Conservation (phyloP, 2,113 vertebrate genomes). For the Alectura lathami region DNA sequence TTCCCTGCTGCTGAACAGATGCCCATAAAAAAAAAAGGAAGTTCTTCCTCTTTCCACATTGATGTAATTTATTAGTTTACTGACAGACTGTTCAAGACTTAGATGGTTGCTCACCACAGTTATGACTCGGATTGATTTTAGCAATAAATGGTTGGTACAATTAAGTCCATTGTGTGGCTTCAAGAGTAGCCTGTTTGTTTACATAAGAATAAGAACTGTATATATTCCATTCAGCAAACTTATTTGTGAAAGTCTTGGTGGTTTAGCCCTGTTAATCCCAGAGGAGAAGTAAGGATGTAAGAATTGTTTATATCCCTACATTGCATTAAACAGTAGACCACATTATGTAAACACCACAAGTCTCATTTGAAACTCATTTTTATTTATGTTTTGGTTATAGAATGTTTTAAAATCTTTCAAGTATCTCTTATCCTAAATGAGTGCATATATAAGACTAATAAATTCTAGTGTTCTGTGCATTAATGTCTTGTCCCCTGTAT, state of each 20-base stretch:
- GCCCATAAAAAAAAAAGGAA: slow-evolving; percentile 22
- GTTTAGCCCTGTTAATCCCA: slow-evolving; percentile 11
- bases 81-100: slow-evolving; percentile 72
- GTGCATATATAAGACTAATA: neutral
- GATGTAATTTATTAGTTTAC: slow-evolving; percentile 74
- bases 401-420: slow-evolving; percentile 5
- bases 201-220: slow-evolving; percentile 60
- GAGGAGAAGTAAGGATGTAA: slow-evolving; percentile 31
- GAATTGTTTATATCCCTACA: slow-evolving; percentile 18
- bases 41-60: slow-evolving; percentile 6
- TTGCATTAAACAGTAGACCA: neutral
- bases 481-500: neutral
- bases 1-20: slow-evolving; percentile 43
- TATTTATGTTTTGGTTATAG: neutral
- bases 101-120: slow-evolving; percentile 45
- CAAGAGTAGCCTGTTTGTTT: slow-evolving; percentile 74
- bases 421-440: neutral
- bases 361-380: slow-evolving; percentile 18
- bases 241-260: slow-evolving; percentile 53
- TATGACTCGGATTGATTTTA: slow-evolving; percentile 64
- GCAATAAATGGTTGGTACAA: slow-evolving; percentile 64
- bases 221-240: slow-evolving; percentile 53
- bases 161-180: slow-evolving; percentile 61
- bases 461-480: neutral
- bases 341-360: slow-evolving; percentile 19